Conservation (phyloP, 2,797 vertebrate species). For the Hydrolagus colliei region DNA sequence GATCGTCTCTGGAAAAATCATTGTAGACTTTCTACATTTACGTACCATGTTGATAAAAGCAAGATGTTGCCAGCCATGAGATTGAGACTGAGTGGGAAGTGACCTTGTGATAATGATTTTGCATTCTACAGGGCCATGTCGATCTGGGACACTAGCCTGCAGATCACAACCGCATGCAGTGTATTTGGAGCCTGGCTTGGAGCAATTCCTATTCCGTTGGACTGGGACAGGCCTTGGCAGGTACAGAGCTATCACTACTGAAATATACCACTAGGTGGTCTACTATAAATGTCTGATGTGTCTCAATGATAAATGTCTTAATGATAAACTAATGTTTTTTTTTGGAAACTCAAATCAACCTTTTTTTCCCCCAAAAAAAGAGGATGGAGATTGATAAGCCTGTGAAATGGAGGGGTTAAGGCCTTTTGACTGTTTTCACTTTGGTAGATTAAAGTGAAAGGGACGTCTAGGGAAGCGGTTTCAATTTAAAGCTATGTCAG, state of each 20-base stretch:
- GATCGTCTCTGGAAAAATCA: neutral
- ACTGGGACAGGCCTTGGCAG: constrained; percentile 75
- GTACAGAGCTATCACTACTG: constrained; percentile 44
- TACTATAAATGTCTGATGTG: neutral
- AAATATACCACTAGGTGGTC: neutral
- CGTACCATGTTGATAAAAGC: too few species aligned
- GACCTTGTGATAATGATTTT: neutral
- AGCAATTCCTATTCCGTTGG: constrained; percentile 78
- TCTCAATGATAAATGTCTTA: neutral
- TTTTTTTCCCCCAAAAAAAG: too few species aligned
- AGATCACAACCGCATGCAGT: constrained; percentile 79
- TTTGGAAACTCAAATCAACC: too few species aligned
- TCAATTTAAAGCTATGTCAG: too few species aligned
- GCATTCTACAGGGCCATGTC: constrained; percentile 70
- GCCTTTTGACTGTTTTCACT: too few species aligned
- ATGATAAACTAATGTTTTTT: too few species aligned
- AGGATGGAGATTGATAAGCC: too few species aligned
- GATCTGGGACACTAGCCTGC: constrained; percentile 87
- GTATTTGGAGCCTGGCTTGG: constrained; percentile 83
- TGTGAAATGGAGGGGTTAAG: too few species aligned
- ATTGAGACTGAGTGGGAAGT: neutral
- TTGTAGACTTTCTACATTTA: neutral
- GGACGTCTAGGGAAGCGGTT: too few species aligned
- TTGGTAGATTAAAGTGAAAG: too few species aligned
- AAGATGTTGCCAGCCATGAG: too few species aligned